Evolutionary conservation across 2,888 invertebrate genomes (phyloP), one percentile per base, ranked within the genome.

Genomic region (Parnassius glacialis): DNA sequence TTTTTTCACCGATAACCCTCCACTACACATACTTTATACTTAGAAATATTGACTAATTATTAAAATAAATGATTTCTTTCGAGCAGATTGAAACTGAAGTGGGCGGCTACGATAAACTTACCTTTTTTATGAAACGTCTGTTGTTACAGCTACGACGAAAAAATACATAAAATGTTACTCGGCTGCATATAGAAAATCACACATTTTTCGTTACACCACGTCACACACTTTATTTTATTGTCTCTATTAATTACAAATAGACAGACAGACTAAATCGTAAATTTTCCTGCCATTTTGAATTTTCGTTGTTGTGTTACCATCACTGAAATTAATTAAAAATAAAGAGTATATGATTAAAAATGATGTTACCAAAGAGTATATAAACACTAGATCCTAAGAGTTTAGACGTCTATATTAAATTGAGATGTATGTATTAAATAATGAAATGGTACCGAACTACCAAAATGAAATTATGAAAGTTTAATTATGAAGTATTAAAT

Each of bases 231-330:
- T 73, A 71, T 74, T 78, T 75, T 78, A 80, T 73, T 74, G 77
- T 70, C 74, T 72, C 74, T 70, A 70, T 75, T 70, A 80, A 76
- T 76, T 78, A 81, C 75, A 81, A 80, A 81, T 69, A 82, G 77
- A 76, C 76, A 80, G 75, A 81, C 77, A 79, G 34, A 34, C 34
- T 34, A 34, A 34, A 34, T 72, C 74, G 71, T 64, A 69, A 70
- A 71, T 71, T 75, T 73, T 75, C 75, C 87, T 83, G 84, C 89
- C 90, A 90, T 89, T 82, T 89, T 90, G 81, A 79, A 79, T 79
- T 81, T 79, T 78, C 72, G 61, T 54, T 11, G 25, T 60, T 13
- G 67, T 74, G 74, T 76, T 81, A 71, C 79, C 74, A 77, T 51
- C 1, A 48, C 13, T 13, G 13, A 9, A 11, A 43, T 11, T 1